phyloP scores from a whole-genome alignment of 2,797 vertebrate species.

The Microctenopoma stevenorrisi region DNA sequence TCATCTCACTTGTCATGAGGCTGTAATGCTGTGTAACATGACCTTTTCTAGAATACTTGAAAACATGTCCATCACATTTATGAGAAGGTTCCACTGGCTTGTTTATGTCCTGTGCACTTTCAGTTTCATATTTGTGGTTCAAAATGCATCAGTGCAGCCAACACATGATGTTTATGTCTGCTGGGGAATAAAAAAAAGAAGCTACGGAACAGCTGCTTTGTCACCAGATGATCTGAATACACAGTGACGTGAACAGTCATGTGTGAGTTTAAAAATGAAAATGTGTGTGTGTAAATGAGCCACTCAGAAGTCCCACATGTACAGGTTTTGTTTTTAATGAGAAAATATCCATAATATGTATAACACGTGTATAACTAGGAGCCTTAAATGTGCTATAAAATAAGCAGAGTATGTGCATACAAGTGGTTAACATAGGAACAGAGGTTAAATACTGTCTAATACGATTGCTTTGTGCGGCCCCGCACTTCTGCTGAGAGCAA shows the following conservation, averaged over 20 bases:
- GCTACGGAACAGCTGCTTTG: conserved; percentile 6
- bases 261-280: not conserved
- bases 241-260: too few relatives aligned
- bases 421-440: conserved; percentile 92
- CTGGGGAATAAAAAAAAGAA: not conserved
- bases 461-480: conserved; percentile 68
- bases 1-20: not conserved
- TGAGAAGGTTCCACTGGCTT: too few relatives aligned
- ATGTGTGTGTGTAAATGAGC: conserved; percentile 17
- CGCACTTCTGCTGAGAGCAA: conserved; percentile 25
- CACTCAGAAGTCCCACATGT: conserved; percentile 41
- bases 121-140: not conserved
- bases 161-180: too few relatives aligned
- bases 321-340: conserved; percentile 92
- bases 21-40: too few relatives aligned
- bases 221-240: not conserved
- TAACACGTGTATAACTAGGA: conserved; percentile 87
- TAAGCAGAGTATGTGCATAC: conserved; percentile 89
- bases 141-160: not conserved
- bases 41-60: not conserved
- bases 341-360: conserved; percentile 95
- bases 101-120: not conserved
- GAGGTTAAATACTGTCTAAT: conserved; percentile 72
- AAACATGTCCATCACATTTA: too few relatives aligned
- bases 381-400: conserved; percentile 94